Evolutionary conservation across 2,888 invertebrate species (phyloP).

Genomic region (Ctenicera cuprea): DNA sequence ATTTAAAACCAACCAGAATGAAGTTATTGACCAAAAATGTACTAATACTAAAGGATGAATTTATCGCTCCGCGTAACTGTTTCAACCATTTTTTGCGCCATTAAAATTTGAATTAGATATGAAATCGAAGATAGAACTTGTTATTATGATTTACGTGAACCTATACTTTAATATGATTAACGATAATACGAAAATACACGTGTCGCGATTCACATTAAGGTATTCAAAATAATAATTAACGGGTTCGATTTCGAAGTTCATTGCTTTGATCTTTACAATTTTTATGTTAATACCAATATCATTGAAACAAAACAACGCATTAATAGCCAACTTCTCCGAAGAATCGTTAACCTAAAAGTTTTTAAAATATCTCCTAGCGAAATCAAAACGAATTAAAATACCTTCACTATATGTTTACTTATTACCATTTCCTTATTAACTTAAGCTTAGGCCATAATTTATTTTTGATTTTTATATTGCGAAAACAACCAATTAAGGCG

Average conservation of each 20-base stretch:
- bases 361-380: neutral
- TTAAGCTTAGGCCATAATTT: conserved; percentile 11
- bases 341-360: conserved; percentile 10
- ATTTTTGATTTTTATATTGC: conserved; percentile 33
- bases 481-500: conserved; percentile 34
- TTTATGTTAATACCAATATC: conserved; percentile 26
- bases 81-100: conserved; percentile 18
- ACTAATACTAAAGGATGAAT: conserved; percentile 11
- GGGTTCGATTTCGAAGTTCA: conserved; percentile 4
- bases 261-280: conserved; percentile 26
- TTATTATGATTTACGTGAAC: conserved; percentile 36
- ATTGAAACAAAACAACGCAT: neutral
- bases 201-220: conserved; percentile 20
- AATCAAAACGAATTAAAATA: conserved; percentile 7
- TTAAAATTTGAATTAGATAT: conserved; percentile 37
- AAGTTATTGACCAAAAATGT: conserved; percentile 34
- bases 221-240: conserved; percentile 3
- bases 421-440: conserved; percentile 26
- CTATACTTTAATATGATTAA: conserved; percentile 40
- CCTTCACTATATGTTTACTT: conserved; percentile 22
- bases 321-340: neutral
- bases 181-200: conserved; percentile 37
- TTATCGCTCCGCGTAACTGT: conserved; percentile 30
- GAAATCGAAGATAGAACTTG: conserved; percentile 36
- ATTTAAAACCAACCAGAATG: conserved; percentile 29